A percentile compares a stretch with the other conserved stretches of the same genome.
phyloP scores from a whole-genome alignment of 2,797 vertebrate species.

The Arctocebus calabarensis region DNA sequence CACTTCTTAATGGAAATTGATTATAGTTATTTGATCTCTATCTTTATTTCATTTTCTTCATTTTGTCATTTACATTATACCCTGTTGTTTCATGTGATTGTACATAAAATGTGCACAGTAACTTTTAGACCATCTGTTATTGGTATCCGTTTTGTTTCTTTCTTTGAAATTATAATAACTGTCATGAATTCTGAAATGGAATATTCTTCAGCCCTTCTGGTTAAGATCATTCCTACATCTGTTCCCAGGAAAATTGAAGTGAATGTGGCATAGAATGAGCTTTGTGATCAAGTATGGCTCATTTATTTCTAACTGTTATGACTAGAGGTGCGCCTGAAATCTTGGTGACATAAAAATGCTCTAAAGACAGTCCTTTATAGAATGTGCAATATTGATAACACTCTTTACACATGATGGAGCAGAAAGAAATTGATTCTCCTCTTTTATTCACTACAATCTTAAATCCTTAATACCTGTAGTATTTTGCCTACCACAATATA shows the following conservation, averaged over 20 bases:
- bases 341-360: constrained; percentile 34
- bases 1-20: background rate
- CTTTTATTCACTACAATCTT: background rate
- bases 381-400: background rate
- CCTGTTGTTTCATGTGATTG: constrained; percentile 10
- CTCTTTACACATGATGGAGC: background rate
- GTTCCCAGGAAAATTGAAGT: constrained; percentile 51
- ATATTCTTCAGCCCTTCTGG: constrained; percentile 59
- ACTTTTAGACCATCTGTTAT: constrained; percentile 70
- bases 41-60: background rate
- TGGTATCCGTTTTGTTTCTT: constrained; percentile 69
- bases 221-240: constrained; percentile 69
- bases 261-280: constrained; percentile 31
- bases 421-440: background rate
- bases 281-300: constrained; percentile 27
- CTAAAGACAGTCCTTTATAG: background rate
- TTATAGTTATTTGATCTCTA: constrained; percentile 2
- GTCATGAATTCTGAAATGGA: constrained; percentile 58
- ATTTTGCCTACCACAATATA: background rate
- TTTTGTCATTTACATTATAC: constrained; percentile 54
- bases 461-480: background rate
- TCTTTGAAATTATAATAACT: constrained; percentile 63
- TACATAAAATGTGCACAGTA: constrained; percentile 47
- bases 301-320: constrained; percentile 69
- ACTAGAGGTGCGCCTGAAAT: constrained; percentile 51